Evolutionary conservation across 2,113 vertebrate genomes (phyloP), one percentile per base, ranked within the genome.

Genomic region (Marmota flaviventris): DNA sequence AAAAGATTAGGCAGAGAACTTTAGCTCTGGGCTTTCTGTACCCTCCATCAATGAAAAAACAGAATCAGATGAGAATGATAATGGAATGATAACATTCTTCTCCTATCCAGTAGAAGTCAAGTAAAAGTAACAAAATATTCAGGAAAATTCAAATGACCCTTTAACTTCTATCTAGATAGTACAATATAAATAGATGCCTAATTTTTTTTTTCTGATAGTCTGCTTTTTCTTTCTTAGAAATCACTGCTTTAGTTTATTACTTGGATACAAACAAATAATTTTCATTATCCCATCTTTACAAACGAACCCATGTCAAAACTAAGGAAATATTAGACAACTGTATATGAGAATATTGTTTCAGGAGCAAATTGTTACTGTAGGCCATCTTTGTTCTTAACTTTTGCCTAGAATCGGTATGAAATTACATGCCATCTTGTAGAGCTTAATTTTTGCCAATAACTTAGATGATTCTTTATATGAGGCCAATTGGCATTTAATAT

Each of bases 81-180:
- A 78, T 10, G 70, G 56, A 58, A 22, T 58, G 56, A 58, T 51
- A 77, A 88, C 25, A 24, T 94, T 89, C 27, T 72, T 73, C 37
- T 94, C 70, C 56, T 16, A 48, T 29, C 45, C 79, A 63, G 32
- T 17, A 69, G 42, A 87, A 72, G n/a, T 83, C 37, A 76, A 84
- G 72, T 70, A 76, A 91, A 88, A 29, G 63, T 53, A 70, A 81
- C 34, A 73, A 96, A 95, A 77, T 91, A 81, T 81, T 94, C 65
- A 93, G 63, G 78, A 79, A 82, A 86, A 96, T 84, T 72, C 65
- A 96, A 94, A 69, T 8, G 45, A 75, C 72, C 3, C 32, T 92
- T 86, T 91, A 73, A 89, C 53, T 45, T 91, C 51, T 34, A 77
- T 91, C 58, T 34, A 77, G 76, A 84, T 32, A 42, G 22, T 69